Percentiles rank a stretch among this genome's conserved stretches.
phyloP scores from a whole-genome alignment of 2,113 vertebrate species.

The Anguilla japonica region DNA sequence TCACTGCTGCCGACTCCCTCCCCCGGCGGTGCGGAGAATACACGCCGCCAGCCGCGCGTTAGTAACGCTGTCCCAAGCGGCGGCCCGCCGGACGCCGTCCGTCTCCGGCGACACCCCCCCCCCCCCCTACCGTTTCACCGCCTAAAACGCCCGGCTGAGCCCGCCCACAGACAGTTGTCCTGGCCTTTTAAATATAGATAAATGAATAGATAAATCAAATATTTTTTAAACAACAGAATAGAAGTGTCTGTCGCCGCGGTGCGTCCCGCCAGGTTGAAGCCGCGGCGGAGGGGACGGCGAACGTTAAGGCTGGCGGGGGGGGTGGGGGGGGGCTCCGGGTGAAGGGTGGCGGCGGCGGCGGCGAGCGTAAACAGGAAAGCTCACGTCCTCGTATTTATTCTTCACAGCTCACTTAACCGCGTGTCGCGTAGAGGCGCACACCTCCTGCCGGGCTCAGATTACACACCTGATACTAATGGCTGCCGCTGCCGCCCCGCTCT shows the following conservation, averaged over 20 bases:
- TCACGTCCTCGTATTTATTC: neutral
- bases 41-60: slow-evolving; percentile 38
- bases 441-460: slow-evolving; percentile 18
- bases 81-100: neutral
- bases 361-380: neutral
- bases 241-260: neutral
- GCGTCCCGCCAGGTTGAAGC: no score
- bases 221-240: no score
- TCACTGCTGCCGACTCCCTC: slow-evolving; percentile 65
- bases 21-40: slow-evolving; percentile 52
- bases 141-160: neutral
- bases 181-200: neutral
- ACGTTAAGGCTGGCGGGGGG: no score
- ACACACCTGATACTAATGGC: slow-evolving; percentile 24
- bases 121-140: neutral
- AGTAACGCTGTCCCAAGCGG: slow-evolving; percentile 19
- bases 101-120: neutral
- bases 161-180: neutral
- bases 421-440: slow-evolving; percentile 5
- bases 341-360: no score
- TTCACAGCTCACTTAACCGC: slow-evolving; percentile 18
- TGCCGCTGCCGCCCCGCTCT: neutral
- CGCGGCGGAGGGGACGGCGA: no score
- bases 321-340: no score
- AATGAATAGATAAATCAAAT: no score